Conservation (phyloP, 2,797 vertebrate species). For the Ctenosaura bakeri region DNA sequence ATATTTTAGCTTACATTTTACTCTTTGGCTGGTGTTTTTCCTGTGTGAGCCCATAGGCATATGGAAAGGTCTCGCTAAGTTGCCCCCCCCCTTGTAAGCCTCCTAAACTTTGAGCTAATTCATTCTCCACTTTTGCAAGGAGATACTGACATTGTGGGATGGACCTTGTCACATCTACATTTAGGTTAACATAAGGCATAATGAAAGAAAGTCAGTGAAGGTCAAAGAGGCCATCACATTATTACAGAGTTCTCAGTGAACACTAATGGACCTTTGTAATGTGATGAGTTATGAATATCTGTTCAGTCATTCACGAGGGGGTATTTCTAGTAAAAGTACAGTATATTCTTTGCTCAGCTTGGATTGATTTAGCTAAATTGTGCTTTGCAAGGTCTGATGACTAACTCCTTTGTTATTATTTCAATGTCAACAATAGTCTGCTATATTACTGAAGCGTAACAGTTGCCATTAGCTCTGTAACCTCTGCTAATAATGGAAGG, state of each 20-base stretch:
- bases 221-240: constrained; percentile 76
- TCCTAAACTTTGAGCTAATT: too few relatives aligned
- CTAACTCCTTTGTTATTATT: neutral
- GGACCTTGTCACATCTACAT: too few relatives aligned
- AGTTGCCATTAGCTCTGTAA: neutral
- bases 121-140: too few relatives aligned
- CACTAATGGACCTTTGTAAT: constrained; percentile 68
- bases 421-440: constrained; percentile 13
- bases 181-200: constrained; percentile 46
- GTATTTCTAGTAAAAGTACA: constrained; percentile 61
- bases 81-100: too few relatives aligned
- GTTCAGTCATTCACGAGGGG: constrained; percentile 65
- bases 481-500: too few relatives aligned
- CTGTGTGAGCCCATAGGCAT: too few relatives aligned
- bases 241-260: constrained; percentile 73
- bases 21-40: too few relatives aligned
- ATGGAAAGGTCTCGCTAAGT: too few relatives aligned
- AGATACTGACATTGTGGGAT: too few relatives aligned
- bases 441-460: neutral
- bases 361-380: constrained; percentile 9
- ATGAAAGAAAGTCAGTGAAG: constrained; percentile 78
- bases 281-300: constrained; percentile 73
- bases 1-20: too few relatives aligned
- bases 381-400: neutral
- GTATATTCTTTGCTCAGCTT: constrained; percentile 53